phyloP scores from a whole-genome alignment of 2,888 invertebrate genomes.

The Drosophila neotestacea region DNA sequence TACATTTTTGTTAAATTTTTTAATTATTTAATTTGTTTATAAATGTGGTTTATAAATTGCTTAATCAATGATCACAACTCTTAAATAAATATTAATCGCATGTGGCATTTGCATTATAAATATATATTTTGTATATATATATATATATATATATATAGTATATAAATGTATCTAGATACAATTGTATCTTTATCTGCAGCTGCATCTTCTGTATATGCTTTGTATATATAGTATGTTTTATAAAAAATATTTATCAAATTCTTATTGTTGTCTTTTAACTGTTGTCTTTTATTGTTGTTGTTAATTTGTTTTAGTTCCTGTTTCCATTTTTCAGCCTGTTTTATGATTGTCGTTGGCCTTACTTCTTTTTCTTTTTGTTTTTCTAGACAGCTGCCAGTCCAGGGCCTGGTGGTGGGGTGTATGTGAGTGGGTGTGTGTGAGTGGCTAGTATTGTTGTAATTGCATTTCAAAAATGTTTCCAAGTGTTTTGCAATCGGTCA shows the following conservation, averaged over 20 bases:
- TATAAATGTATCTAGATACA: conserved; percentile 48
- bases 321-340: conserved; percentile 25
- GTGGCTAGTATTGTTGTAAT: conserved; percentile 37
- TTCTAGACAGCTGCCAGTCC: conserved; percentile 36
- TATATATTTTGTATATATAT: conserved; percentile 26
- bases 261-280: conserved; percentile 14
- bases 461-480: conserved; percentile 37
- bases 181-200: conserved; percentile 34
- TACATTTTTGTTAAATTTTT: conserved; percentile 24
- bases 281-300: conserved; percentile 24
- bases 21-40: conserved; percentile 59
- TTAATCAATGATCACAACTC: conserved; percentile 86
- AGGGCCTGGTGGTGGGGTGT: neutral
- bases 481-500: conserved; percentile 43
- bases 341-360: conserved; percentile 46
- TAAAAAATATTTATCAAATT: conserved; percentile 35
- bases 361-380: neutral
- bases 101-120: conserved; percentile 69
- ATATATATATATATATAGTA: conserved; percentile 25
- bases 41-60: conserved; percentile 75
- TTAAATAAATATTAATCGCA: conserved; percentile 82
- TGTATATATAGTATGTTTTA: conserved; percentile 35
- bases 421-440: neutral
- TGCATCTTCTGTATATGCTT: conserved; percentile 21
- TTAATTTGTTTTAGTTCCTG: conserved; percentile 37